These are phyloP conservation scores for Ooceraea biroi DNA, from an alignment of 1,140 invertebrate genomes.

Conservation along the genomic window DNA sequence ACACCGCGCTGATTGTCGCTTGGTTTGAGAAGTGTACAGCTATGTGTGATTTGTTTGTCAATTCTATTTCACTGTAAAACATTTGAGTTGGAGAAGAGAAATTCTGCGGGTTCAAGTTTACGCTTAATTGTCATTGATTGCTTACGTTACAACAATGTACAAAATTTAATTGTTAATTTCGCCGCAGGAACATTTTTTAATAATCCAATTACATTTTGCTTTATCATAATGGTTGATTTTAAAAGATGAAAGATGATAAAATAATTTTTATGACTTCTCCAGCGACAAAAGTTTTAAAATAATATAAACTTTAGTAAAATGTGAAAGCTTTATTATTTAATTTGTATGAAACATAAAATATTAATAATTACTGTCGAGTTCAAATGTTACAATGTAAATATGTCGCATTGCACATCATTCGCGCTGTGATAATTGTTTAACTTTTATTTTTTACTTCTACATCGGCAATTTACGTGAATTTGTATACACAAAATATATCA, in stretches of 20 bases:
- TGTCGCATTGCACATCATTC: constrained; percentile 22
- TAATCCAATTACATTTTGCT: neutral
- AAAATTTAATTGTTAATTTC: constrained; percentile 44
- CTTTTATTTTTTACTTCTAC: constrained; percentile 12
- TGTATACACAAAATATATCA: neutral
- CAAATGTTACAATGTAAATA: neutral
- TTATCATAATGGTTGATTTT: constrained; percentile 2
- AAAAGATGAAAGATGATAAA: neutral
- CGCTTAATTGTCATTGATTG: constrained; percentile 17
- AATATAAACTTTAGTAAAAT: neutral
- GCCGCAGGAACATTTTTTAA: neutral
- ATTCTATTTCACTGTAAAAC: constrained; percentile 9
- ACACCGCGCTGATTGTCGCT: neutral
- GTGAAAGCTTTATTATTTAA: no score
- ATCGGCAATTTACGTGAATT: neutral
- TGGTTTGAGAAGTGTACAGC: constrained; percentile 18
- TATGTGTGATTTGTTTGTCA: constrained; percentile 37
- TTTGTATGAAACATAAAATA: constrained; percentile 24
- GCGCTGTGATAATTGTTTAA: constrained; percentile 15
- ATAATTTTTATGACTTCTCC: neutral
- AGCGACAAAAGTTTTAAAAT: constrained; percentile 39
- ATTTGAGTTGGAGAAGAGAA: constrained; percentile 1
- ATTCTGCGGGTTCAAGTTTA: constrained; percentile 11
- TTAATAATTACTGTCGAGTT: constrained; percentile 14
- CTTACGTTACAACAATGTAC: constrained; percentile 15